Base-by-base conservation (phyloP, 2,888 invertebrate genomes). In the Celastrina argiolus region DNA sequence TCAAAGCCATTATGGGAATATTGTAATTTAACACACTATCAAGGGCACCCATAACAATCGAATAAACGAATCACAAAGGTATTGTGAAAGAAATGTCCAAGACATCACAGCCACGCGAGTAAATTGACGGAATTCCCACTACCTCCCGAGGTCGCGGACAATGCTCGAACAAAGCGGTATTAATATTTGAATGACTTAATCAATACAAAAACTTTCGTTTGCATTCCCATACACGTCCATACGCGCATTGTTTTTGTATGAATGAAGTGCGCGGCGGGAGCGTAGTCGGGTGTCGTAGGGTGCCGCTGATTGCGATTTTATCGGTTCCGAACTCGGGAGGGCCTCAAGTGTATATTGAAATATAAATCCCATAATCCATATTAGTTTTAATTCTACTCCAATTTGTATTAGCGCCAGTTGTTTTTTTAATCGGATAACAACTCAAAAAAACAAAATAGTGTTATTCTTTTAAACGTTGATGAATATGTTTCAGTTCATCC, bases 291-390 rank as follows among this genome's bases (percentile, higher is more conserved):
- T 84, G 86, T 59, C 70, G 65, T 76, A 78, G 82, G 83, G 84
- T 81, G 83, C 81, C 75, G 84, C 83, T 87, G 87, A 89, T 89
- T 86, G 87, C 85, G 88, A 90, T 90, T 88, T 88, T 90, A 90
- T 90, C 89, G 84, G 83, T 70, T 70, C 68, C 83, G 83, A 80
- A 73, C 76, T 78, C 83, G 87, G 85, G 85, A 70, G 73, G 79
- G 84, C 85, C 84, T 82, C 82, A 70, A 70, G 69, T 72, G 76
- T 71, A 75, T 72, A 77, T 78, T 74, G 76, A 75, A 77, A 77
- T 72, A 74, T 73, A 74, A 75, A 76, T 75, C 74, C 73, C 73
- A 75, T 76, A 75, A 74, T 31, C 65, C 39, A 65, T 56, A 65
- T 65, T 68, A 64, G 70, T 65, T 69, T 69, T 68, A 69, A 65